These are phyloP conservation scores for Lophotis ruficrista DNA, from an alignment of 2,113 vertebrate genomes.

Conservation along the genomic window DNA sequence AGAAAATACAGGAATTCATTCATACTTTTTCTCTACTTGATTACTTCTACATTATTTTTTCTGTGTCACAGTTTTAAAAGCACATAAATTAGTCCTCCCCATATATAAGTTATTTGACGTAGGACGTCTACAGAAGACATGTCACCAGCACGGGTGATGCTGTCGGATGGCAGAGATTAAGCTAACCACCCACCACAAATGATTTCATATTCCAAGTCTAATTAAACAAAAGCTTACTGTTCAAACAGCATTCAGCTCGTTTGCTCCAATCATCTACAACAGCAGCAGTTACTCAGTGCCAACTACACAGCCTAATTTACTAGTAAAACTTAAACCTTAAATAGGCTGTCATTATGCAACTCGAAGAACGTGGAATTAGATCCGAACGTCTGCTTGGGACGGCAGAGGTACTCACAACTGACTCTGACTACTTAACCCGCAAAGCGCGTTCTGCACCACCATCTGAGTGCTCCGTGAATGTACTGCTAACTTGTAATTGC, in stretches of 20 bases:
- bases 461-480: background rate
- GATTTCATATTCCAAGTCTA: background rate
- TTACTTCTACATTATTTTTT: background rate
- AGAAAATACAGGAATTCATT: background rate
- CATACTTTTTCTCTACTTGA: background rate
- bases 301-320: background rate
- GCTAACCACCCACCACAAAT: background rate
- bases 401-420: background rate
- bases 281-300: background rate
- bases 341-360: background rate
- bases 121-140: background rate
- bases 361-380: background rate
- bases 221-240: background rate
- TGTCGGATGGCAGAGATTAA: background rate
- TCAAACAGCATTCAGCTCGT: background rate
- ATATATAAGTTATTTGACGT: background rate
- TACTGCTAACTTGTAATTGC: background rate
- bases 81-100: background rate
- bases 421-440: background rate
- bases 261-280: background rate
- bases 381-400: background rate
- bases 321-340: background rate
- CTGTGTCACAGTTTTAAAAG: background rate
- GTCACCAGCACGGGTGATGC: background rate
- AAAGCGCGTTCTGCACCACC: background rate